Evolutionary conservation across 2,113 vertebrate genomes (phyloP), one percentile per base, ranked within the genome.

Genomic region (Thamnophis sirtalis): DNA sequence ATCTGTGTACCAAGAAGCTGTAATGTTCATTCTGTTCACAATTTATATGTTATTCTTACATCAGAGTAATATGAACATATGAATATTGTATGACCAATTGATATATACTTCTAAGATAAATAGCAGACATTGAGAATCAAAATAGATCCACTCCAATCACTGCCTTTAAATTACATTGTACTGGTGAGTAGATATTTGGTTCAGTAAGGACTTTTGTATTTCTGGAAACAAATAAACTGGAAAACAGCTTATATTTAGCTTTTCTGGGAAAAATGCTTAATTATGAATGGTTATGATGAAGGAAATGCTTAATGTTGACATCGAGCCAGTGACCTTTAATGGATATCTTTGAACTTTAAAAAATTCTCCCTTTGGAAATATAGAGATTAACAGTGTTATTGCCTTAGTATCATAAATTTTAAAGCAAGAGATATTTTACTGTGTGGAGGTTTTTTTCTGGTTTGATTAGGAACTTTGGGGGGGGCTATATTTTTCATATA

Each of bases 11-110:
- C 95, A 58, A 91, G 87, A 92, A 60, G 55, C 60, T 93, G 84
- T 92, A 96, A 96, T 93, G 73, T n/a, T 87, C 91, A 54, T 88
- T 91, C n/a, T 93, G 56, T n/a, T 53, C 50, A 91, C 53, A 73
- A 87, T 91, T 87, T 73, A 91, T 91, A 51, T 21, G 33, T 24
- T 73, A 54, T 88, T 88, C 33, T 87, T 51, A 73, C 84, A 63
- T 73, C 13, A 33, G 0, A 5, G 68, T 17, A 73, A 73, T 33
- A 33, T 73, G n/a, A 73, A 73, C 28, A 73, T 33, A 11, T 73
- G 48, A 43, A 24, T 63, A 73, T 73, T 43, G 28, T 54, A 55
- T 73, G 49, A 26, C 88, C 24, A 73, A 3, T 17, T 73, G 21
- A n/a, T 11, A 33, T 68, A 28, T 68, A 68, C 8, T 15, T 54